Evolutionary conservation across 92 coral and sea anemone species (phyloP).

Genomic region (Heteractis magnifica): DNA sequence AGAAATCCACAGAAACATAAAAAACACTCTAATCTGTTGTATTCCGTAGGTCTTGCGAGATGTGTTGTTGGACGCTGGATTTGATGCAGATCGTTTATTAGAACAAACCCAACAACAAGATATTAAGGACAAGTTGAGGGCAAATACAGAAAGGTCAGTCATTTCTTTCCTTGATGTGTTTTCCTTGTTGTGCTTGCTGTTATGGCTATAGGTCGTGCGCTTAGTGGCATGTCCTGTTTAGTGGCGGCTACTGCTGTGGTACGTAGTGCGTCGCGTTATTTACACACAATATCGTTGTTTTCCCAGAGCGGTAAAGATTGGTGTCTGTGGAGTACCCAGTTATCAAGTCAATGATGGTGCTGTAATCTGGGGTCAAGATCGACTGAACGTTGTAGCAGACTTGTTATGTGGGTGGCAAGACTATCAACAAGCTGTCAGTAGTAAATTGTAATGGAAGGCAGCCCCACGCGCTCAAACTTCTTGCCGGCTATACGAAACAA

Average conservation of each 20-base stretch:
- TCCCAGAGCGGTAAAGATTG: slow-evolving; percentile 75
- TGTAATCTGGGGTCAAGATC: slow-evolving; percentile 97
- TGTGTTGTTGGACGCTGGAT: slow-evolving; percentile 67
- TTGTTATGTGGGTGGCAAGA: slow-evolving; percentile 94
- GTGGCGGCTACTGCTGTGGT: no score
- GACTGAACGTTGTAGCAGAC: slow-evolving; percentile 88
- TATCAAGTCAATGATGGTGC: slow-evolving; percentile 93
- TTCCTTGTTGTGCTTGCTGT: no score
- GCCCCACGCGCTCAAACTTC: not conserved
- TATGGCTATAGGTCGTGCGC: no score
- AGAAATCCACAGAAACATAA: not conserved
- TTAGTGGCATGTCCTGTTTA: no score
- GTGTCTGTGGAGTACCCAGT: slow-evolving; percentile 95
- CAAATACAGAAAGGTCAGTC: slow-evolving; percentile 71
- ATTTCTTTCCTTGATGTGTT: not conserved
- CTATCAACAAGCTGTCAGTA: slow-evolving; percentile 33
- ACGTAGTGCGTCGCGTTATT: no score
- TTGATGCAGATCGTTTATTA: slow-evolving; percentile 62
- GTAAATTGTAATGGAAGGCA: not conserved
- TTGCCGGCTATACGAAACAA: not conserved
- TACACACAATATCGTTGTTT: not conserved
- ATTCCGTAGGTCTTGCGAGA: slow-evolving; percentile 57
- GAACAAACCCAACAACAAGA: slow-evolving; percentile 57
- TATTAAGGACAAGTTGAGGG: slow-evolving; percentile 64
- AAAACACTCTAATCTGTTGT: not conserved